Evolutionary conservation across 1,140 invertebrate species (phyloP), one percentile per base, ranked within the genome.

Genomic region (Drosophila pseudoobscura): DNA sequence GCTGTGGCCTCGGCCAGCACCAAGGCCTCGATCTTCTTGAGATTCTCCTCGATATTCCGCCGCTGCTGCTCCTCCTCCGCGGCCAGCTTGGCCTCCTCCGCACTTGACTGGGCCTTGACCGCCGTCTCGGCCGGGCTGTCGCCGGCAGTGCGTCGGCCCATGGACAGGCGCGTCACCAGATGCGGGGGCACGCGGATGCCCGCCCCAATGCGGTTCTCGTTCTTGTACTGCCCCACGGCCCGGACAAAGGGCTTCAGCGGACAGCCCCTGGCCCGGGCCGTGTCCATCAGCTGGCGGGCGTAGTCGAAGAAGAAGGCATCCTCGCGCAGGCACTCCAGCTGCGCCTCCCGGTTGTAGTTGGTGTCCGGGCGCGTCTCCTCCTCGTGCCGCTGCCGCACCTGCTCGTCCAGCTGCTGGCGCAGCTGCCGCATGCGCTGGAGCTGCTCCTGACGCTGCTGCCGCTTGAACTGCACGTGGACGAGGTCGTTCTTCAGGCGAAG

Each of bases 271-370:
- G 50, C 17, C 0, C n/a, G 50, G 11, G 83, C 83, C 43, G 76
- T 64, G 13, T 35, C 45, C 79, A 88, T 88, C 22, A 88, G 56
- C 39, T 82, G 76, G 3, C 58, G 68, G 9, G 83, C 83, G 13
- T 88, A 88, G 41, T 88, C 75, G 44, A 89, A 68, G 31, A 88
- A 88, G 61, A 64, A 70, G 29, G 50, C 72, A 46, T 88, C 84
- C 50, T 88, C 84, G 15, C 75, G 79, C 6, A 88, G 46, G n/a
- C 60, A 60, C 29, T 88, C 83, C 49, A 88, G 26, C 13, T 83
- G 75, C 6, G 83, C 83, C 50, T 73, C 49, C 1, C 75, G 24
- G 61, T 88, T 88, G 75, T 88, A 88, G 50, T 88, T 83, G 47
- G 52, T 76, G 1, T 47, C 60, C 7, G 84, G 83, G 1, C 75